A percentile compares a stretch with the other conserved stretches of the same genome.
These are phyloP conservation scores for Drosophila anomelani DNA, from an alignment of 2,888 invertebrate genomes.

Conservation along the genomic window DNA sequence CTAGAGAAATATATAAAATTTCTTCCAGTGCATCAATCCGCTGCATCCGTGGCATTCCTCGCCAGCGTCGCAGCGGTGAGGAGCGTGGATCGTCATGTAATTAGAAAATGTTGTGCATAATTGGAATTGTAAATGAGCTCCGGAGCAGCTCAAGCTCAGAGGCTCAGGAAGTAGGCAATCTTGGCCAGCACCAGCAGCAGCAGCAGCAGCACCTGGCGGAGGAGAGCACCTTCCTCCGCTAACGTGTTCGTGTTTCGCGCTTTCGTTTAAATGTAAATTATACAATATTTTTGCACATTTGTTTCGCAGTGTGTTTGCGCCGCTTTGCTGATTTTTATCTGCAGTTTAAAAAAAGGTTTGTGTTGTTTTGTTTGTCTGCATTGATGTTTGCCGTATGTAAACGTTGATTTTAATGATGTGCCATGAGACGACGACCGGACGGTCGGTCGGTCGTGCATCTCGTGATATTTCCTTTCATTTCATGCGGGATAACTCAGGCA, in stretches of 20 bases:
- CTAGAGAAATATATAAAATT: neutral
- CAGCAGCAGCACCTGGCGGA: slow-evolving; percentile 33
- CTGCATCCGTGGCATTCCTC: slow-evolving; percentile 27
- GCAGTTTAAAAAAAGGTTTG: slow-evolving; percentile 72
- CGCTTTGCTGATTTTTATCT: slow-evolving; percentile 76
- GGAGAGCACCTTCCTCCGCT: neutral
- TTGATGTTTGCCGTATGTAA: slow-evolving; percentile 75
- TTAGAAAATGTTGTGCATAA: slow-evolving; percentile 81
- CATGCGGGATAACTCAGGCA: slow-evolving; percentile 73
- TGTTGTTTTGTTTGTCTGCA: slow-evolving; percentile 68
- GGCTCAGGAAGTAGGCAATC: slow-evolving; percentile 75
- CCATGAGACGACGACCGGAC: slow-evolving; percentile 54
- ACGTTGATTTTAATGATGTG: slow-evolving; percentile 79
- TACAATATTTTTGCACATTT: slow-evolving; percentile 71
- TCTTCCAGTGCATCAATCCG: slow-evolving; percentile 10
- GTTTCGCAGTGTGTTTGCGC: slow-evolving; percentile 53
- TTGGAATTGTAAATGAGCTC: slow-evolving; percentile 81
- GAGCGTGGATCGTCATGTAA: slow-evolving; percentile 76
- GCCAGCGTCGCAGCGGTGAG: slow-evolving; percentile 17
- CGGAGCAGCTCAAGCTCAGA: slow-evolving; percentile 12
- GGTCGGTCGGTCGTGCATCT: too few species aligned
- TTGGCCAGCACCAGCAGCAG: slow-evolving; percentile 57
- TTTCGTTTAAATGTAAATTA: slow-evolving; percentile 74
- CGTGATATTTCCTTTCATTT: slow-evolving; percentile 19
- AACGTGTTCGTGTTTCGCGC: slow-evolving; percentile 65